These are phyloP conservation scores for Odontophorus gujanensis DNA, from an alignment of 2,113 vertebrate species.

Conservation along the genomic window DNA sequence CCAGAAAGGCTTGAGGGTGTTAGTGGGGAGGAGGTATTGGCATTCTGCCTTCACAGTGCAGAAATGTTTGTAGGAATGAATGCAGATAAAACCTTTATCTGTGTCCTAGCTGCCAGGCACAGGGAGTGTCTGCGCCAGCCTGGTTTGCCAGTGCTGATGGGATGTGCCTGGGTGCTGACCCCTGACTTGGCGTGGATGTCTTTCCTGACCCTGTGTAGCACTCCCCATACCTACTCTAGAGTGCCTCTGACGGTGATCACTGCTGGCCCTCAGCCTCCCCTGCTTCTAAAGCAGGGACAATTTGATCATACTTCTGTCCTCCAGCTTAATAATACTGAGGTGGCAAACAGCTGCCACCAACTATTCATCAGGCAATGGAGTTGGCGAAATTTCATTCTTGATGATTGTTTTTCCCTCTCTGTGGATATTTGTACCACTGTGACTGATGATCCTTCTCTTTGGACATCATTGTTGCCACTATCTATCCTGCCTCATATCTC, in stretches of 20 bases:
- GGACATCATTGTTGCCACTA: rapidly evolving
- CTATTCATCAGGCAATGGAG: not conserved
- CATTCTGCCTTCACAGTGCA: not conserved
- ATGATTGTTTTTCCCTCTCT: not conserved
- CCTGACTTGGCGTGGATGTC: not conserved
- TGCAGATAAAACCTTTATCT: not conserved
- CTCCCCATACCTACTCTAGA: not conserved
- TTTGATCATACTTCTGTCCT: not conserved
- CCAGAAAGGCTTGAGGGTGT: not conserved
- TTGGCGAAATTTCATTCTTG: not conserved
- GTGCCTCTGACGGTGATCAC: not conserved
- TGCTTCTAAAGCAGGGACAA: not conserved
- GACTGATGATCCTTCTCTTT: not conserved
- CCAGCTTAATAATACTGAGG: not conserved
- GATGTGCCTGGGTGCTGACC: not conserved
- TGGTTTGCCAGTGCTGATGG: rapidly evolving
- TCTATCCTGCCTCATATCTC: not conserved
- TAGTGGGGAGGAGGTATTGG: not conserved
- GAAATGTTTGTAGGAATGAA: not conserved
- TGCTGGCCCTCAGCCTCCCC: not conserved
- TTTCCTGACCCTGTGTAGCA: not conserved
- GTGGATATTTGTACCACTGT: not conserved
- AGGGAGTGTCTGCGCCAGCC: not conserved
- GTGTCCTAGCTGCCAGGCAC: rapidly evolving
- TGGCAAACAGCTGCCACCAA: not conserved